These are phyloP conservation scores for Meloidogyne hapla DNA, from an alignment of 1,140 invertebrate genomes.

Conservation along the genomic window DNA sequence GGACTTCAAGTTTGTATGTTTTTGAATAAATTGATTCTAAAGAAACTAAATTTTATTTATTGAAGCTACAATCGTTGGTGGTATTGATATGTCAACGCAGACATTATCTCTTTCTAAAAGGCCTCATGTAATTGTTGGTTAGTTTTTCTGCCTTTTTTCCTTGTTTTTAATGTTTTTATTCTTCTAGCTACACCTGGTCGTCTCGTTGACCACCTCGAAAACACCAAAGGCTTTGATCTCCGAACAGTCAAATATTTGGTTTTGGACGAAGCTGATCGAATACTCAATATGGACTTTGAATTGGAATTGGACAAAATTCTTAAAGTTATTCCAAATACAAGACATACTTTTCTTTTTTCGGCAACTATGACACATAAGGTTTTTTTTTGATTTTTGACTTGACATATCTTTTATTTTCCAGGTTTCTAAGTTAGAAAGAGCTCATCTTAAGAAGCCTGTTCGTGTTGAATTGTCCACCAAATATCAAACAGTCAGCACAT, in stretches of 20 bases:
- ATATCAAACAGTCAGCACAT: slow-evolving; percentile 93
- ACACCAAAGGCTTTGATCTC: slow-evolving; percentile 50
- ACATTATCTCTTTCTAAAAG: slow-evolving; percentile 79
- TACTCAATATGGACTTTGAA: slow-evolving; percentile 57
- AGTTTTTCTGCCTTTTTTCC: neutral
- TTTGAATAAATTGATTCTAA: slow-evolving; percentile 16
- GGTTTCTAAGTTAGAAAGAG: slow-evolving; percentile 89
- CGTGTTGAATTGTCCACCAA: slow-evolving; percentile 81
- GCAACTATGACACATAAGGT: slow-evolving; percentile 72
- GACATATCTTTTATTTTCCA: slow-evolving; percentile 72
- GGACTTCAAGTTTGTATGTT: slow-evolving; percentile 47
- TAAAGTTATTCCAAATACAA: slow-evolving; percentile 77
- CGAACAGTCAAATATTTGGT: slow-evolving; percentile 53
- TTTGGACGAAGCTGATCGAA: slow-evolving; percentile 61
- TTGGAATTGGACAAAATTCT: slow-evolving; percentile 85
- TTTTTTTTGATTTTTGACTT: neutral
- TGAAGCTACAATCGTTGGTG: slow-evolving; percentile 77
- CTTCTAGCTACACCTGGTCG: slow-evolving; percentile 80
- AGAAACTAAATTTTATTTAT: slow-evolving; percentile 23
- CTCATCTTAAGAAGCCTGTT: slow-evolving; percentile 83
- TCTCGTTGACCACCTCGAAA: slow-evolving; percentile 68
- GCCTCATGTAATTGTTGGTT: slow-evolving; percentile 73
- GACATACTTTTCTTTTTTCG: slow-evolving; percentile 92
- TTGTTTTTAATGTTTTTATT: neutral
- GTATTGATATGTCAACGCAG: slow-evolving; percentile 95